Base-by-base conservation (phyloP, 2,888 invertebrate genomes). In the Adela reaumurella region DNA sequence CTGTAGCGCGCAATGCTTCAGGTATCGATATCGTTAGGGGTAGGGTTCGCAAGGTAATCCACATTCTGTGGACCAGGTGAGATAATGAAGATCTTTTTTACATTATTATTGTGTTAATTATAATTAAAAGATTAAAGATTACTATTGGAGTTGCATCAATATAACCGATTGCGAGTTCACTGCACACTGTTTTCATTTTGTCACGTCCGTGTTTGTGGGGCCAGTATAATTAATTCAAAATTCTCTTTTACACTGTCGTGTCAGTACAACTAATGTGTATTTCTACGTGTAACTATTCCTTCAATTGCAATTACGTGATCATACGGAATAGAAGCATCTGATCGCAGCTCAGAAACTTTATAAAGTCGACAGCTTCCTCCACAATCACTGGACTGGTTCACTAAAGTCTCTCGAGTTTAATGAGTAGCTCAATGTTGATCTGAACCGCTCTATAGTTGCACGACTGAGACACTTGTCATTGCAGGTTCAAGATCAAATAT, bases 401-500 rank as follows among this genome's bases (percentile, higher is more conserved):
- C 24, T 6, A 24, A 4, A 24, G 24, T 24, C 24, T 24, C 5
- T 24, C 8, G 24, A 24, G 24, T 24, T 6, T 8, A 24, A 24
- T 24, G 4, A 24, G 24, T 6, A 24, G 24, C 8, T 24, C 4
- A 6, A 24, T 24, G 24, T 24, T 24, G 24, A 8, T 8, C 5
- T 35, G 35, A 14, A 8, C 35, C 35, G 14, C 18, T 10, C 10
- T 3, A 3, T 43, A 44, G 29, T 35, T 49, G 18, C 19, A 46
- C 17, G 6, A 10, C 17, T 18, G 4, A 17, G 2, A 29, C 28
- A 6, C 19, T 10, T 8, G 17, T 17, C 28, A 58, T 63, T 65
- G 51, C 78, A 99, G 99, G 98, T 99, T 99, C 84, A 96, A 97
- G 78, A 88, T 92, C 59, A 98, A 98, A 81, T 99, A 98, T 66